A percentile compares a stretch with the other conserved stretches of the same genome.
phyloP scores from a whole-genome alignment of 2,113 vertebrate species.

The Catharus minimus region DNA sequence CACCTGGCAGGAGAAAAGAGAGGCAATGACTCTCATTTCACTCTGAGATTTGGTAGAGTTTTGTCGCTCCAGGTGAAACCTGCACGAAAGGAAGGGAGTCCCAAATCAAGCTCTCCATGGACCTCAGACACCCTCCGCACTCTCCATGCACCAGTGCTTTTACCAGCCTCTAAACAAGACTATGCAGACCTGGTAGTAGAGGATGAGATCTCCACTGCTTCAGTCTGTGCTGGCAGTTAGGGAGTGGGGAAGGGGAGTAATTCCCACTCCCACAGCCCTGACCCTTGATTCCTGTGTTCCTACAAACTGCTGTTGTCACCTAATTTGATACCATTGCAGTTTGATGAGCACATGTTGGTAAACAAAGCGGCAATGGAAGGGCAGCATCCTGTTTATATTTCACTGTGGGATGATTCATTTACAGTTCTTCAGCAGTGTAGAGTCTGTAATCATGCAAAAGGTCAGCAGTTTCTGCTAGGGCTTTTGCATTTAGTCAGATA shows the following conservation, averaged over 20 bases:
- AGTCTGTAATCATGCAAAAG: constrained; percentile 46
- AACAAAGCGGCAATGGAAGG: constrained; percentile 59
- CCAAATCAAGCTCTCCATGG: not conserved
- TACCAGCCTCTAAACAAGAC: not conserved
- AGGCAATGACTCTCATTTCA: not conserved
- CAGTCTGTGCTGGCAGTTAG: not conserved
- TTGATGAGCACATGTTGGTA: constrained; percentile 60
- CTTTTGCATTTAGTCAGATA: constrained; percentile 51
- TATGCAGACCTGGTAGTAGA: not conserved
- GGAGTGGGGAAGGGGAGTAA: not conserved
- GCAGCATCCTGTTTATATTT: constrained; percentile 75
- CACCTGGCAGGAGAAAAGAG: constrained; percentile 1
- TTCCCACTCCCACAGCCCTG: not conserved
- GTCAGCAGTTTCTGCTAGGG: constrained; percentile 47
- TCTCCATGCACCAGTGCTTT: not conserved
- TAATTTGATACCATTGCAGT: constrained; percentile 26
- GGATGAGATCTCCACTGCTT: not conserved
- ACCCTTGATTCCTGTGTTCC: not conserved
- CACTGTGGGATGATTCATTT: constrained; percentile 30
- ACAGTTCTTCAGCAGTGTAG: not conserved
- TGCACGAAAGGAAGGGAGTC: not conserved
- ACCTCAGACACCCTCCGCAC: not conserved
- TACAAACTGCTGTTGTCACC: not conserved
- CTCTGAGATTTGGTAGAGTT: not conserved
- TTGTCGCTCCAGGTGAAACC: not conserved